Conservation (phyloP, 1,140 invertebrate genomes). For the Aphaenogaster ashmeadi region DNA sequence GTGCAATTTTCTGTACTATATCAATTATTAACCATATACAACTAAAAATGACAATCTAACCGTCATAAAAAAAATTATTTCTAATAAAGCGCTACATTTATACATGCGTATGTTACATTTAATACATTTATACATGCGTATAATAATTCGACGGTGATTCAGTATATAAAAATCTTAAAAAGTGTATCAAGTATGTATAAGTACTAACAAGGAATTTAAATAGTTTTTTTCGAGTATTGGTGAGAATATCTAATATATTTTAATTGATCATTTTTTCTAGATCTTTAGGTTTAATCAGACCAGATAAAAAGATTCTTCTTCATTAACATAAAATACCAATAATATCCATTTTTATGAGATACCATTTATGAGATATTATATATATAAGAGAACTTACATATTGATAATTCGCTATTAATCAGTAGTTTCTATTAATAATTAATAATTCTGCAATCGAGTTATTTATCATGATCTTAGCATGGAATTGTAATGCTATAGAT, state of each 20-base stretch:
- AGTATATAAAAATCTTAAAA: constrained; percentile 41
- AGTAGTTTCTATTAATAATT: background rate
- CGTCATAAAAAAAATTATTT: constrained; percentile 25
- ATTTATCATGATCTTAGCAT: constrained; percentile 2
- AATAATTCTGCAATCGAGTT: background rate
- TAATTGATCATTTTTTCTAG: background rate
- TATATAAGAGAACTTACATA: constrained; percentile 18
- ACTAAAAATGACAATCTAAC: background rate
- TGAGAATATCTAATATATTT: background rate
- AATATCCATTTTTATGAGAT: background rate
- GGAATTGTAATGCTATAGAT: constrained; percentile 12
- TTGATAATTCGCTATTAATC: background rate
- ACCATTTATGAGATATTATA: background rate
- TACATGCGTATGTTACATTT: constrained; percentile 33
- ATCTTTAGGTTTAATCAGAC: constrained; percentile 7
- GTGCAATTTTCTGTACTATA: constrained; percentile 1
- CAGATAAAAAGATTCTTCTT: constrained; percentile 28
- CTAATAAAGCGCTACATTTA: constrained; percentile 8
- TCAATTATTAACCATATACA: background rate
- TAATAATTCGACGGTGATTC: constrained; percentile 28
- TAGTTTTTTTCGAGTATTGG: constrained; percentile 7
- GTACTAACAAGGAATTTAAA: background rate
- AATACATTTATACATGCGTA: constrained; percentile 39
- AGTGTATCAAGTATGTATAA: constrained; percentile 22
- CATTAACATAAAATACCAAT: background rate